A percentile compares a stretch with the other conserved stretches of the same genome.
These are phyloP conservation scores for Proteles cristata DNA, from an alignment of 2,113 vertebrate species.

Conservation along the genomic window DNA sequence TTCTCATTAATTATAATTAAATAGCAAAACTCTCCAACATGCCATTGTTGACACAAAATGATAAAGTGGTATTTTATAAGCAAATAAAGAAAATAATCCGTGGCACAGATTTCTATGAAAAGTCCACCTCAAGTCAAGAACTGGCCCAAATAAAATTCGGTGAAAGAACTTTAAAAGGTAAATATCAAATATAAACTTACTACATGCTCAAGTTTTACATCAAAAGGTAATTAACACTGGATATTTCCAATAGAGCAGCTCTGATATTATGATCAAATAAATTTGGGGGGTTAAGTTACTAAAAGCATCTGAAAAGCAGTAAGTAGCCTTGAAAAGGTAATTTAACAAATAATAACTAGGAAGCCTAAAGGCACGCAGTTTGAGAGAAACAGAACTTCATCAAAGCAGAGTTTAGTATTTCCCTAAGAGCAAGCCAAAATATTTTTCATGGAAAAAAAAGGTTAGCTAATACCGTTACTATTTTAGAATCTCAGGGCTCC, in stretches of 20 bases:
- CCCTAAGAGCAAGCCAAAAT: conserved; percentile 21
- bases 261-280: conserved; percentile 37
- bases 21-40: neutral
- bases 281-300: neutral
- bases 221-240: neutral
- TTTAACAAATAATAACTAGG: neutral
- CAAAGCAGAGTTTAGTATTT: conserved; percentile 30
- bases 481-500: conserved; percentile 2
- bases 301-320: neutral
- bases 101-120: neutral
- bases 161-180: neutral
- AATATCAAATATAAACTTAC: neutral
- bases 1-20: neutral
- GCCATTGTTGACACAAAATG: neutral
- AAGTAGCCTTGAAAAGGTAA: conserved; percentile 10
- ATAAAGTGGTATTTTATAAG: neutral
- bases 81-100: neutral
- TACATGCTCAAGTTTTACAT: neutral
- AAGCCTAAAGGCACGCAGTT: neutral
- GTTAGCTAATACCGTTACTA: conserved; percentile 20
- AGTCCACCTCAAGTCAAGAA: neutral
- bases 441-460: neutral
- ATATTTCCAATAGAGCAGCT: neutral
- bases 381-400: neutral
- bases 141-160: neutral